phyloP scores from a whole-genome alignment of 2,113 vertebrate species.

The Stegostoma tigrinum region DNA sequence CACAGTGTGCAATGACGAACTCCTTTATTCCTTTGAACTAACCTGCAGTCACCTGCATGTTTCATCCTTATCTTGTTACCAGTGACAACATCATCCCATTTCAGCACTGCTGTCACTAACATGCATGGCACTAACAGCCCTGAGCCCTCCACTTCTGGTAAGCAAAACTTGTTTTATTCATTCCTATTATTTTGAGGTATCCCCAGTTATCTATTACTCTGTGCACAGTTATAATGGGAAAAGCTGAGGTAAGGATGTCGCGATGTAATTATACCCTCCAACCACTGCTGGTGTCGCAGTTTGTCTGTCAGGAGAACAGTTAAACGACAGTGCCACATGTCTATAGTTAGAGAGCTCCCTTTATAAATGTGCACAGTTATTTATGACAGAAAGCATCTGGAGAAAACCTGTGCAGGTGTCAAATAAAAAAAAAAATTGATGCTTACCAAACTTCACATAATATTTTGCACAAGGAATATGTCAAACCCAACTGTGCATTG shows the following conservation, averaged over 20 bases:
- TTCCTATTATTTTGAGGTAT: neutral
- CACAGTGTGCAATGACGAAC: neutral
- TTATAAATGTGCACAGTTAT: neutral
- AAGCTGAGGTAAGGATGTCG: neutral
- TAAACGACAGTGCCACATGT: neutral
- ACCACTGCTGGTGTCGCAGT: neutral
- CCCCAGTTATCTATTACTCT: neutral
- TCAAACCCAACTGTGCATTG: neutral
- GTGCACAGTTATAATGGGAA: neutral
- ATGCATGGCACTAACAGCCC: slow-evolving; percentile 8
- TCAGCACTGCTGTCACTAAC: neutral
- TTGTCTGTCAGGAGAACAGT: neutral
- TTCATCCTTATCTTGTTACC: neutral
- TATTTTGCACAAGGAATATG: neutral
- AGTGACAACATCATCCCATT: neutral
- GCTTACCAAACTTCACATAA: neutral
- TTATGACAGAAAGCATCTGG: neutral
- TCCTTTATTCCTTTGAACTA: neutral
- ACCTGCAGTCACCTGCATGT: neutral
- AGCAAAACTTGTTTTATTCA: neutral
- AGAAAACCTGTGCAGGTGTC: neutral
- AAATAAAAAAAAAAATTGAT: neutral
- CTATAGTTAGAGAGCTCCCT: neutral
- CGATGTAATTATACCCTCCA: neutral
- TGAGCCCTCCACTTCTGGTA: neutral